Evolutionary conservation across 2,888 invertebrate species (phyloP), one percentile per base, ranked within the genome.

Genomic region (Blera fallax): DNA sequence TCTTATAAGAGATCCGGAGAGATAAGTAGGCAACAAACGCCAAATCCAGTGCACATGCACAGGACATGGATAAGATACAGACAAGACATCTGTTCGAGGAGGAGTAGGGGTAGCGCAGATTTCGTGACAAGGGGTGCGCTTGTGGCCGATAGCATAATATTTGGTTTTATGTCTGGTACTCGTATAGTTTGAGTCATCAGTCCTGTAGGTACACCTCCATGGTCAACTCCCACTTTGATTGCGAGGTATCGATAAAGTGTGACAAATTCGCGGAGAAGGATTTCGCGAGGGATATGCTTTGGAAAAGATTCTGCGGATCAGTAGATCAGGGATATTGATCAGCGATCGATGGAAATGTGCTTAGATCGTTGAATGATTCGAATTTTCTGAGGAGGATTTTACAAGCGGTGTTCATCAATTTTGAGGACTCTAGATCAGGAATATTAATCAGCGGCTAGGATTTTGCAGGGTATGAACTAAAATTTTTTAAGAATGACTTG

Each of bases 1-100:
- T 91, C 79, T 85, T 76, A 70, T 84, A 80, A 52, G 43, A 80
- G 70, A 80, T 85, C 70, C 48, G 65, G 65, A 85, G 11, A 18
- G 80, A 74, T 84, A 72, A 85, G 80, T 80, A 80, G 80, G 65
- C 62, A 74, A 64, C 58, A 65, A 52, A 67, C 70, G 62, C 56
- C 62, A 70, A 78, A 62, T 78, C 18, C 54, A 79, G 43, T 52
- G 52, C 54, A 64, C 54, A 43, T 50, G 60, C 62, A 43, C 34
- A 48, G 29, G 27, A 62, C 37, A 18, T 52, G 21, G n/a, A 62
- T 29, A 48, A 50, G 50, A 18, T 34, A 37, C 58, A 48, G 74
- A 62, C 50, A 43, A n/a, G 52, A 76, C 80, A 85, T 80, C 80
- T 85, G 79, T 69, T 64, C 40, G 52, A 70, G 37, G 8, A 16